Evolutionary conservation across 1,140 invertebrate genomes (phyloP).

Genomic region (Drosophila fuyamai): DNA sequence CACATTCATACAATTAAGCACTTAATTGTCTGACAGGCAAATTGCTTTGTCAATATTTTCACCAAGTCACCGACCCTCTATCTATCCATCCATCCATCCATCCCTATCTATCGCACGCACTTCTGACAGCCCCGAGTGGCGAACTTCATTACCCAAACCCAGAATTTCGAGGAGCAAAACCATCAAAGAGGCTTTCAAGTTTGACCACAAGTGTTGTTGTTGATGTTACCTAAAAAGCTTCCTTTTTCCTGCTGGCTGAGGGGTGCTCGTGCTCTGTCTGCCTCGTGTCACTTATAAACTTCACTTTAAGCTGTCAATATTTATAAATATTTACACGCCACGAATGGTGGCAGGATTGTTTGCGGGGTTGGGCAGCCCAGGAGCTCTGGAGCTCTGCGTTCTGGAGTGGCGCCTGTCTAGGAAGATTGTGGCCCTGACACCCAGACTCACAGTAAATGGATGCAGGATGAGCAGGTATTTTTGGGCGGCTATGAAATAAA

Average conservation of each 20-base stretch:
- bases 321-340: constrained; percentile 79
- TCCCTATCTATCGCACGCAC: constrained; percentile 47
- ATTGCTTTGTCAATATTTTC: constrained; percentile 84
- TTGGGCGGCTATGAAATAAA: not conserved
- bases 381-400: constrained; percentile 9
- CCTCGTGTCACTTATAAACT: constrained; percentile 78
- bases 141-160: constrained; percentile 75
- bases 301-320: constrained; percentile 82
- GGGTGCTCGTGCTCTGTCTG: constrained; percentile 28
- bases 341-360: constrained; percentile 30
- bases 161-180: constrained; percentile 34
- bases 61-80: constrained; percentile 62
- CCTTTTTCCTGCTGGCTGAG: constrained; percentile 42
- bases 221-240: constrained; percentile 65
- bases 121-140: constrained; percentile 79
- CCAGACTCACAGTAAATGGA: not conserved
- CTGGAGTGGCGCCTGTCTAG: constrained; percentile 15
- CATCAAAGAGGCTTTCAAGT: constrained; percentile 80
- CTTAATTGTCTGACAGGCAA: constrained; percentile 83
- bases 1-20: constrained; percentile 82
- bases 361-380: constrained; percentile 5
- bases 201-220: constrained; percentile 76
- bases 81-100: not conserved
- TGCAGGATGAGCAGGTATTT: constrained; percentile 1
- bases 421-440: constrained; percentile 18